Base-by-base conservation (phyloP, 1,140 invertebrate genomes). In the Coptotermes formosanus region DNA sequence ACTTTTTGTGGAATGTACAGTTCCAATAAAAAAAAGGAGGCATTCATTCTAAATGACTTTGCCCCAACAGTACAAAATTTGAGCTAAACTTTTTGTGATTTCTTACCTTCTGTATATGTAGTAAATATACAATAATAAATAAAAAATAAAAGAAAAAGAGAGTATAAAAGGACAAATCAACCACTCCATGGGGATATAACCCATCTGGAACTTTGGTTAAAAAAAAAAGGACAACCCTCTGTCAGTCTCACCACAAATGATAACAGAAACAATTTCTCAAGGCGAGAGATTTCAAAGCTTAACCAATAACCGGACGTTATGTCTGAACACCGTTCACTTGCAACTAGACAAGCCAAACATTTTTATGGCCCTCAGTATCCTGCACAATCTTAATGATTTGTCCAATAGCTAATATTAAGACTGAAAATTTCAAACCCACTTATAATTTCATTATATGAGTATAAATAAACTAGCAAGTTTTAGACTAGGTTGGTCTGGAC, bases 1-100 rank as follows among this genome's bases (percentile, higher is more conserved):
- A 86, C 85, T 48, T 55, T 23, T 86, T 52, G 82, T 82, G 85
- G 85, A 86, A 86, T 86, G 85, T 82, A 75, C 64, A 75, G n/a
- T 25, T 83, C 23, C 32, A 83, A 3, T 83, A 55, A 55, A 83
- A 32, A 25, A 25, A 82, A 83, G 16, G 48, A 83, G 48, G 25
- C 25, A n/a, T 83, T 83, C 16, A 14, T 83, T 30, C 44, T 25
- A 32, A 83, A 83, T 25, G 38, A 75, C 64, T 75, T 25, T 75
- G 64, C 64, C 64, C 14, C 64, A 30, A 75, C 25, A 75, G 64
- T 75, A 75, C 25, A 75, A 75, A 75, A 75, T 30, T 75, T 75
- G 64, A 75, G 64, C 64, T 75, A 75, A 75, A 75, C 64, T 75
- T 25, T 75, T 75, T 75, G n/a, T 75, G 30, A 1, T 75, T 75